Evolutionary conservation across 2,113 vertebrate genomes (phyloP).

Genomic region (Haplochromis vanheusdeni): DNA sequence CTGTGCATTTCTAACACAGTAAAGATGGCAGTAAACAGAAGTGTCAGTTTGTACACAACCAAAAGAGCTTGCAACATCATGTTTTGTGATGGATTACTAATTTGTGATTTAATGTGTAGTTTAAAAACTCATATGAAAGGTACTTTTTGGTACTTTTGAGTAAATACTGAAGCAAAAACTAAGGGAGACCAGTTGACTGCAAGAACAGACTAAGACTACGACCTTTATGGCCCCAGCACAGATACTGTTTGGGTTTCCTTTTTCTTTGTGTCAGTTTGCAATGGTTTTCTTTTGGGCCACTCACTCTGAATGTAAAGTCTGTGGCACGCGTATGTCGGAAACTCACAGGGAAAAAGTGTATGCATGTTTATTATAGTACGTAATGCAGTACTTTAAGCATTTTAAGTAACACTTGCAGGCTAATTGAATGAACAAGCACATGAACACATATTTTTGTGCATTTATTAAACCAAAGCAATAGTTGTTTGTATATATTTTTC

Average conservation of each 20-base stretch:
- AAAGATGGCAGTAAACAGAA: background rate
- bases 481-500: background rate
- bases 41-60: background rate
- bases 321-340: background rate
- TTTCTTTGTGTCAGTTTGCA: conserved; percentile 42
- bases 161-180: background rate
- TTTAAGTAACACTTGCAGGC: background rate
- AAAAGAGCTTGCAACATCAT: background rate
- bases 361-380: background rate
- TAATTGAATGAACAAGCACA: background rate
- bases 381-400: background rate
- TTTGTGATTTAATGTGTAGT: background rate
- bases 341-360: background rate
- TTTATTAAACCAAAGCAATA: background rate
- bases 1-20: background rate
- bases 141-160: background rate
- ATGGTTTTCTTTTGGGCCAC: background rate
- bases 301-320: conserved; percentile 27
- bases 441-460: background rate
- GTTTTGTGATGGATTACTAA: background rate
- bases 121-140: background rate
- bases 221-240: background rate
- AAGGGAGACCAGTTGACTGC: background rate
- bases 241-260: conserved; percentile 19
- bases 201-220: background rate